Base-by-base conservation (phyloP, 2,888 invertebrate species). In the Lithophane ornitopus region DNA sequence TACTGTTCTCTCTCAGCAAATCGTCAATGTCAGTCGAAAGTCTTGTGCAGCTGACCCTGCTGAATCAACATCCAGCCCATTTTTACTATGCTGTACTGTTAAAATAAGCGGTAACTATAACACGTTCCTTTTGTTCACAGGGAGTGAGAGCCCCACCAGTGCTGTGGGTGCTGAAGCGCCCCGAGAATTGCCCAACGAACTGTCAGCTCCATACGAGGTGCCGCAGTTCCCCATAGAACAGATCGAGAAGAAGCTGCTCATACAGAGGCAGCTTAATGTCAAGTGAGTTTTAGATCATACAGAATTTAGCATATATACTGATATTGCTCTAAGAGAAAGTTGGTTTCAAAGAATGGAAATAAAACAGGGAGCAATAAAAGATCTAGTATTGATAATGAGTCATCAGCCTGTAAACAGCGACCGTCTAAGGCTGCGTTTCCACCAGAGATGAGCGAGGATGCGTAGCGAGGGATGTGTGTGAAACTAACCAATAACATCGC, bases 171-270 rank as follows among this genome's bases (percentile, higher is more conserved):
- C 97, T 63, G 97, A 97, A 76, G 91, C 94, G 0, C 97, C 96
- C 0, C 95, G 97, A 0, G 98, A 98, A 89, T 94, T 98, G 26
- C 97, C 98, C 75, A 99, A 99, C 92, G 98, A 99, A 94, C 98
- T 99, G 85, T 99, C 99, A 8, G 99, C 99, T 12, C 99, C 99
- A 0, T 99, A 99, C 93, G 99, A 99, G 95, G 98, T 99, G 59
- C 99, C 99, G 0, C 99, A 99, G 95, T 99, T 99, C 94, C 99
- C 99, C 61, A 99, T 99, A 90, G 99, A 99, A 93, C 99, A 99
- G 94, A 98, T 99, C 83, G 99, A 99, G 95, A 98, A 98, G 95
- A 99, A 99, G 92, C 97, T 99, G 58, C 98, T 98, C 72, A 98
- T 99, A 81, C 99, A 99, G 92, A 97, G 99, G 39, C 98, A 99